These are phyloP conservation scores for Tupaia tana DNA, from an alignment of 2,113 vertebrate genomes.

Conservation along the genomic window DNA sequence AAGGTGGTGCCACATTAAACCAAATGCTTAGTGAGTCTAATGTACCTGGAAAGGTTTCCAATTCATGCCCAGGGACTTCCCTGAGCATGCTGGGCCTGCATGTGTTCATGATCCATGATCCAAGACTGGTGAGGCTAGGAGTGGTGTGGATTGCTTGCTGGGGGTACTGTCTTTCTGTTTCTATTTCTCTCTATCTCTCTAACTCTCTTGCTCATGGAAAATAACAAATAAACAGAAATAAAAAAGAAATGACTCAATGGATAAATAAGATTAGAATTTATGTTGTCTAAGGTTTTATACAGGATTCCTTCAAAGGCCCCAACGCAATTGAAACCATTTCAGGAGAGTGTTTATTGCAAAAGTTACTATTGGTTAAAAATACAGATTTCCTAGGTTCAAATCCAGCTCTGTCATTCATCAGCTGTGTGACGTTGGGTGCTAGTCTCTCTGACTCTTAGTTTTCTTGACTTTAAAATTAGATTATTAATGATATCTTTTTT, in stretches of 20 bases:
- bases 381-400: background rate
- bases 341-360: background rate
- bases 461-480: background rate
- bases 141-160: too few relatives aligned
- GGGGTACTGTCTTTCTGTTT: too few relatives aligned
- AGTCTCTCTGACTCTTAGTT: background rate
- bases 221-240: too few relatives aligned
- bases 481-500: background rate
- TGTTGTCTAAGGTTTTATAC: background rate
- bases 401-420: background rate
- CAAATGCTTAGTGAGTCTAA: too few relatives aligned
- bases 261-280: background rate
- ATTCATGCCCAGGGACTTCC: too few relatives aligned
- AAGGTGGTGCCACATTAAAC: too few relatives aligned
- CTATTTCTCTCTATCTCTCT: too few relatives aligned
- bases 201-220: too few relatives aligned
- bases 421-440: background rate
- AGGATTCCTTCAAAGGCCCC: background rate
- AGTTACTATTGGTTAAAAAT: background rate
- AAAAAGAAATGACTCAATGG: background rate
- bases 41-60: too few relatives aligned
- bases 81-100: too few relatives aligned
- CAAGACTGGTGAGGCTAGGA: too few relatives aligned
- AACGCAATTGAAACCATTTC: background rate
- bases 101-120: too few relatives aligned